Percentiles rank a stretch among this genome's conserved stretches.
phyloP scores from a whole-genome alignment of 2,113 vertebrate genomes.

The Sturnira hondurensis region DNA sequence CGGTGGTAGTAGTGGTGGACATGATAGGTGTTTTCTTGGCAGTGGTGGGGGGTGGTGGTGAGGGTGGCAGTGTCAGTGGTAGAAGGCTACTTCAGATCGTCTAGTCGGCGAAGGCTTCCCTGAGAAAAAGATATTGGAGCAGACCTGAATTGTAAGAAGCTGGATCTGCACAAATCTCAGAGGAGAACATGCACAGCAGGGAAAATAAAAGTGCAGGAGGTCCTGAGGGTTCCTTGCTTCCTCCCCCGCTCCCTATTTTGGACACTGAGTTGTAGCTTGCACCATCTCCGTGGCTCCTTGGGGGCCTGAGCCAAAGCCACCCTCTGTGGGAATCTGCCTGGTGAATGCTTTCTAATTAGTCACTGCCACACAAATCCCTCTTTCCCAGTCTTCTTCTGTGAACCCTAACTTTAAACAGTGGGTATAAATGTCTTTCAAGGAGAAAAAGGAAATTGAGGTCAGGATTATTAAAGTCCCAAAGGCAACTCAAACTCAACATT shows the following conservation, averaged over 20 bases:
- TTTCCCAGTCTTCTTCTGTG: neutral
- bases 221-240: neutral
- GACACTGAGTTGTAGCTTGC: neutral
- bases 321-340: neutral
- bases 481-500: conserved; percentile 2
- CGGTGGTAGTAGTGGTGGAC: too few relatives aligned
- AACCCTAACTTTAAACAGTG: neutral
- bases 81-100: neutral
- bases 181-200: neutral
- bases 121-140: neutral
- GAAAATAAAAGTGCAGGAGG: neutral
- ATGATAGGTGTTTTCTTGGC: neutral
- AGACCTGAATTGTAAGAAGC: neutral
- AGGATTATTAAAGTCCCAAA: neutral
- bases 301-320: neutral
- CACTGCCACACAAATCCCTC: neutral
- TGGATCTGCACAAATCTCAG: neutral
- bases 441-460: neutral
- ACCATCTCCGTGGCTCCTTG: neutral
- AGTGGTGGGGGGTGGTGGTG: neutral
- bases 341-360: neutral
- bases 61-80: rapidly evolving
- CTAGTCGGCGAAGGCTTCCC: neutral
- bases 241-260: neutral
- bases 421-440: neutral